phyloP scores from a whole-genome alignment of 2,888 invertebrate species.

The Crocallis elinguaria region DNA sequence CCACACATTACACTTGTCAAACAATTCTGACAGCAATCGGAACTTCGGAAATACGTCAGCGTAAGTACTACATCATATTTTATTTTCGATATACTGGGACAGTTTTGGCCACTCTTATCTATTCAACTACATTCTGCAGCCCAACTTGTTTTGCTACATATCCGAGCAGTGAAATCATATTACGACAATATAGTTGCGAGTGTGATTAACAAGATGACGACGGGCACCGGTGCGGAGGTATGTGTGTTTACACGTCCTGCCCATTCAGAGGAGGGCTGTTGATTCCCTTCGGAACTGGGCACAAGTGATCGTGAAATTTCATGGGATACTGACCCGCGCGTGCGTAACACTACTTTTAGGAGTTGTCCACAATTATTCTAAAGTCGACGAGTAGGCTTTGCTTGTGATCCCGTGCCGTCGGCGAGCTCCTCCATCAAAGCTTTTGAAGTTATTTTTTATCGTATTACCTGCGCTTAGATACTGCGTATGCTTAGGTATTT shows the following conservation, averaged over 20 bases:
- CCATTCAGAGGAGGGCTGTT: conserved; percentile 37
- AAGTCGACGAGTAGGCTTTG: conserved; percentile 57
- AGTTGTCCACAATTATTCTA: conserved; percentile 68
- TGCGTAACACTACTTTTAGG: conserved; percentile 65
- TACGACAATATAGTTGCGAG: conserved; percentile 45
- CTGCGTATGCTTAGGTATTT: too few relatives aligned
- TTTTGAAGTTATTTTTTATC: conserved; percentile 61
- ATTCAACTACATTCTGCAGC: conserved; percentile 41
- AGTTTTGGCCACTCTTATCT: conserved; percentile 47
- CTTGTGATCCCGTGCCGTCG: conserved; percentile 49
- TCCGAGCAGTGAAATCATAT: conserved; percentile 49
- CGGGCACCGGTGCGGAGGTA: conserved; percentile 24
- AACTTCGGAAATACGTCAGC: conserved; percentile 56
- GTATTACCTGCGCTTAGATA: conserved; percentile 49
- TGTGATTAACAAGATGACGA: conserved; percentile 45
- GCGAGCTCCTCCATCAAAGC: conserved; percentile 59
- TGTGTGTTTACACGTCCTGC: conserved; percentile 37
- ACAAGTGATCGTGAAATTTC: conserved; percentile 69
- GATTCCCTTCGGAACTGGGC: conserved; percentile 49
- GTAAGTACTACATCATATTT: too few relatives aligned
- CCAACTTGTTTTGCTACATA: conserved; percentile 27
- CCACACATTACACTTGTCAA: conserved; percentile 67
- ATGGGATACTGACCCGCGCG: conserved; percentile 68
- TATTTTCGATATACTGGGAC: too few relatives aligned
- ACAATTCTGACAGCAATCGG: conserved; percentile 71